Conservation (phyloP, 2,888 invertebrate genomes). For the Mylabris sibirica region DNA sequence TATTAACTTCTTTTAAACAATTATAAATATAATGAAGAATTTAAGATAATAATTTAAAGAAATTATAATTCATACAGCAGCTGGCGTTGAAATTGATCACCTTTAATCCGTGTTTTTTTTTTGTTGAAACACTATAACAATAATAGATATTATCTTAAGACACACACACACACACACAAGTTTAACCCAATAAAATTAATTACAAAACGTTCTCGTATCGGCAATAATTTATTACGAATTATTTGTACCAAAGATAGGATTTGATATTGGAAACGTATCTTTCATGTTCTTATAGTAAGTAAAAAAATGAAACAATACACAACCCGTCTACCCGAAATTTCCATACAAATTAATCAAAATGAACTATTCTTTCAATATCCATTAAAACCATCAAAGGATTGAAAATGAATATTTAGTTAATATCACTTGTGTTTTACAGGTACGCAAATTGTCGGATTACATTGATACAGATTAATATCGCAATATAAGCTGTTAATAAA, state of each 20-base stretch:
- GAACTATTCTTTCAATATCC: neutral
- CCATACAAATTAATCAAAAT: neutral
- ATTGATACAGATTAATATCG: neutral
- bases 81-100: neutral
- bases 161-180: neutral
- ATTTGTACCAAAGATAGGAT: neutral
- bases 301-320: neutral
- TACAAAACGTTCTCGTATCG: neutral
- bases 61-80: conserved; percentile 1
- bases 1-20: neutral
- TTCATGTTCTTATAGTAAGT: neutral
- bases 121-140: neutral
- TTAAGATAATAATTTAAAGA: neutral
- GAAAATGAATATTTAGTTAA: conserved; percentile 6
- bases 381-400: neutral
- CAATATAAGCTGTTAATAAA: neutral
- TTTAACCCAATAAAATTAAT: conserved; percentile 7
- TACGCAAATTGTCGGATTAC: neutral
- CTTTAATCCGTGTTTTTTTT: neutral
- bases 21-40: neutral
- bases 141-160: conserved; percentile 1
- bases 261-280: neutral
- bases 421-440: neutral
- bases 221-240: conserved; percentile 1
- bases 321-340: neutral